Evolutionary conservation across 2,113 vertebrate species (phyloP), one percentile per base, ranked within the genome.

Genomic region (Bothrops jararaca): DNA sequence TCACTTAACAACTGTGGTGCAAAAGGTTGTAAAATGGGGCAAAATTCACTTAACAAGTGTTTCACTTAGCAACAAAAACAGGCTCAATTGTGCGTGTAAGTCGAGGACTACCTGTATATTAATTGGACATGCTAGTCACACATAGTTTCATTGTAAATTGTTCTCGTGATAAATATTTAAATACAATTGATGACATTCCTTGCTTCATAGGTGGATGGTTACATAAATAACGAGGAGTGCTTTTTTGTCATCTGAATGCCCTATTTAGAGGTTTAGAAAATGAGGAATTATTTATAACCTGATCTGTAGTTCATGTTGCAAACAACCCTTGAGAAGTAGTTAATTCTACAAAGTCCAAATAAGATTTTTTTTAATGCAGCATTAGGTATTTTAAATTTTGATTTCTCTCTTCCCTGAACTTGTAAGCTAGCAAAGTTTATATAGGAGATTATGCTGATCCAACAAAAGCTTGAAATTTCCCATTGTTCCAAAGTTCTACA

Each of bases 351-450:
- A 29, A 39, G 57, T 90, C 42, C 48, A 85, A 34, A 58, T 56
- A 91, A 42, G 26, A 29, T 52, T 85, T 95, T 91, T 94, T 91
- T 92, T 86, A 0, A 92, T 88, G 85, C 22, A 39, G 87, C 89
- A 48, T 56, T 69, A 89, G 3, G 26, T n/a, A 12, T 94, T 89
- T 13, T 69, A 42, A 64, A 42, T 60, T 92, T 53, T 92, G 60
- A 15, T 80, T 23, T 89, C 91, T 85, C 29, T 58, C 42, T 93
- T 80, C 86, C 23, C 0, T 0, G 26, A 87, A 52, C 92, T 57
- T 94, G 88, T 57, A 95, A 95, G 89, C 89, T 80, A 93, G 91
- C 91, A 95, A 88, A 2, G 39, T 60, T 57, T 39, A 57, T 54
- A 89, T 80, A 60, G 88, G 92, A 93, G 85, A 64, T 29, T 29